These are phyloP conservation scores for Alosa alosa DNA, from an alignment of 2,113 vertebrate species.

Conservation along the genomic window DNA sequence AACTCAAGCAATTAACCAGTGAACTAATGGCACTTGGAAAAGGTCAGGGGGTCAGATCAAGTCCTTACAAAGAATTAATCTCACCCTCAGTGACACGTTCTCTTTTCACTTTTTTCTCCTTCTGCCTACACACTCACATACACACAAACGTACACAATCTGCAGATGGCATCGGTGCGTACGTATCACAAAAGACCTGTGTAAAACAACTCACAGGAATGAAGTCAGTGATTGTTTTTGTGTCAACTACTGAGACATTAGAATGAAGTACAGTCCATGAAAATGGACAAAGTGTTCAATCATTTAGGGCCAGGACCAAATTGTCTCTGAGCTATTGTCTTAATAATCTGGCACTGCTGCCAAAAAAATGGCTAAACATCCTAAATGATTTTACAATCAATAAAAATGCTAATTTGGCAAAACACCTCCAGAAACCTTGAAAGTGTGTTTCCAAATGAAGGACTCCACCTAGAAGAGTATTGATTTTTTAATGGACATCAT, in stretches of 20 bases:
- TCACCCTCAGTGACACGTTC: neutral
- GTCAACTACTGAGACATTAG: neutral
- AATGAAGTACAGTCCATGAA: neutral
- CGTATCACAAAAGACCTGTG: neutral
- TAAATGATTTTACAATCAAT: neutral
- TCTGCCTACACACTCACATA: neutral
- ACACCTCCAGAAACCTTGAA: constrained; percentile 12
- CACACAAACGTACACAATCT: neutral
- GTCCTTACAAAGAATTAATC: neutral
- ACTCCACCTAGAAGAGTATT: neutral
- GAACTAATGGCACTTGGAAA: neutral
- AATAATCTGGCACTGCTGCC: neutral
- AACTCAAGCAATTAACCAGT: neutral
- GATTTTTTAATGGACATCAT: constrained; percentile 9
- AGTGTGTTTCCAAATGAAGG: neutral
- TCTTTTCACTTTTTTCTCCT: neutral
- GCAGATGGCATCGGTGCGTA: neutral
- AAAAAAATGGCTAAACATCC: neutral
- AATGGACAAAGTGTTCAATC: neutral
- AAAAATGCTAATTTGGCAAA: constrained; percentile 4
- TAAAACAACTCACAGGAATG: neutral
- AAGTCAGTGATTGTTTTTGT: neutral
- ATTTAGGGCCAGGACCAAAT: neutral
- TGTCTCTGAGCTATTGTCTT: neutral
- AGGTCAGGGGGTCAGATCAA: neutral